phyloP scores from a whole-genome alignment of 2,113 vertebrate genomes.

The Macaca fascicularis region T2T-MFA8v1.1 NC_088379.1:27659001-27659500 shows the following conservation, averaged over 20 bases:
- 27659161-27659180: background rate
- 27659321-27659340: background rate
- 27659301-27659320: background rate
- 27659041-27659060: background rate
- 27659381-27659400: background rate
- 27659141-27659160: background rate
- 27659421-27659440: background rate
- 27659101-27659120: background rate
- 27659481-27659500: background rate
- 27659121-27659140: background rate
- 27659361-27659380: background rate
- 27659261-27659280: background rate
- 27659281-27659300: background rate
- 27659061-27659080: background rate
- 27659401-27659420: background rate
- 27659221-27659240: background rate
- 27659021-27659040: background rate
- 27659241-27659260: background rate
- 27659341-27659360: background rate
- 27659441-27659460: background rate
- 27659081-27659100: background rate
- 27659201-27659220: background rate
- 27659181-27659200: background rate
- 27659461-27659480: background rate
- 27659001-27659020: background rate